phyloP scores from a whole-genome alignment of 30 jellyfish, hydroid and myxozoan species.

The Hydra vulgaris region DNA sequence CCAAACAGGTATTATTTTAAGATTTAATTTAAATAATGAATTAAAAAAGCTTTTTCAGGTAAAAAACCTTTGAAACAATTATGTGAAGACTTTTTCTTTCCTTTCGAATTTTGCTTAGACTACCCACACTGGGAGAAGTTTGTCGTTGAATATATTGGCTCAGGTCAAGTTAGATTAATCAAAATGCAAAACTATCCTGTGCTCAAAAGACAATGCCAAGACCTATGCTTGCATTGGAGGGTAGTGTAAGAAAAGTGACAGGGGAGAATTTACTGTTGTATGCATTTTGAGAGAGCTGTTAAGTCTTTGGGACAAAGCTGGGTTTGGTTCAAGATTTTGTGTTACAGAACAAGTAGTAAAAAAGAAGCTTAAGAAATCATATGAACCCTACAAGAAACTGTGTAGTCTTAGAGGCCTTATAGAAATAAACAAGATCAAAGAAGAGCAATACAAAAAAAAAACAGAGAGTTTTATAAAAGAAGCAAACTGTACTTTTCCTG shows the following conservation, averaged over 20 bases:
- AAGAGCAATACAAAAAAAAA: not conserved
- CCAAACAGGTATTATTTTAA: not conserved
- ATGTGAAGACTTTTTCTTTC: not conserved
- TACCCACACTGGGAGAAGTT: not conserved
- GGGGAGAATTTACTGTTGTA: not conserved
- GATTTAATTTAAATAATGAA: no score
- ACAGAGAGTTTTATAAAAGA: not conserved
- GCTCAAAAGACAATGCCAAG: not conserved
- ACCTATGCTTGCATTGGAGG: not conserved
- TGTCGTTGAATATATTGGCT: not conserved
- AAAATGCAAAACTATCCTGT: not conserved
- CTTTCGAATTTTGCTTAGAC: not conserved
- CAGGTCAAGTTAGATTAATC: not conserved
- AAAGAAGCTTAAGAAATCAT: not conserved
- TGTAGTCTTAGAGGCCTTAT: not conserved
- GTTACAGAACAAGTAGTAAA: not conserved
- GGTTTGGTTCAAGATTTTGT: not conserved
- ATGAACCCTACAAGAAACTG: not conserved
- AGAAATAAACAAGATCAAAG: not conserved
- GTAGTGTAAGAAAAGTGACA: not conserved
- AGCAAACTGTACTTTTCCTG: not conserved
- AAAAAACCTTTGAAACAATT: not conserved
- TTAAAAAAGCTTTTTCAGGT: not conserved
- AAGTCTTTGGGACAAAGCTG: not conserved
- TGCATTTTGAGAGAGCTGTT: not conserved